Evolutionary conservation across 37 sponge, comb jelly and placozoan species (phyloP).

Genomic region (Tethya wilhelma): DNA sequence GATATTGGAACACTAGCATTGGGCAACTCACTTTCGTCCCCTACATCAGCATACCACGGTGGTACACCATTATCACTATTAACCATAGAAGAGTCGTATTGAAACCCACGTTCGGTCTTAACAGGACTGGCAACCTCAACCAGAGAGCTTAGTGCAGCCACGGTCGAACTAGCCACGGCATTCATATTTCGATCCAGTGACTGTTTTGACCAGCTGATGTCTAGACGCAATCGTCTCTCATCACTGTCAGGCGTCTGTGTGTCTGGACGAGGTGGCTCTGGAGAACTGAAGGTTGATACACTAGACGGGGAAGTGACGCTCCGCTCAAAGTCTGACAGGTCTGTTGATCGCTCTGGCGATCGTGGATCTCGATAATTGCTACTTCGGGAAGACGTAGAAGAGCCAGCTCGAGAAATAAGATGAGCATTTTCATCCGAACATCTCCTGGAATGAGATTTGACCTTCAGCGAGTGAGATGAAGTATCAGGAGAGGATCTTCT

Average conservation of each 20-base stretch:
- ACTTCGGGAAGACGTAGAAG: not conserved
- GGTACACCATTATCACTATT: too few species aligned
- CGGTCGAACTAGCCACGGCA: slow-evolving; percentile 23
- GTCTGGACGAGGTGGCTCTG: not conserved
- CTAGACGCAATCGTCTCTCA: not conserved
- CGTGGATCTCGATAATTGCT: not conserved
- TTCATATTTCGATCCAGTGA: not conserved
- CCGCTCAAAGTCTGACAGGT: not conserved
- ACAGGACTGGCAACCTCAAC: slow-evolving; percentile 6
- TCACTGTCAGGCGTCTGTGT: slow-evolving; percentile 4
- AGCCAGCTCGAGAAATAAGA: not conserved
- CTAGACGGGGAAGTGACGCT: not conserved
- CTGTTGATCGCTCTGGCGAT: not conserved
- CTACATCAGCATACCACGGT: not conserved
- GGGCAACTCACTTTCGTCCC: not conserved
- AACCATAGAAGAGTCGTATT: too few species aligned
- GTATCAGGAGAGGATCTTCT: not conserved
- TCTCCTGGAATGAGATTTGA: not conserved
- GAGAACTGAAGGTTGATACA: not conserved
- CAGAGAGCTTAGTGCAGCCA: slow-evolving; percentile 9
- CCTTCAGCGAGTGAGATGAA: not conserved
- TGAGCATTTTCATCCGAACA: not conserved
- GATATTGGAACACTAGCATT: slow-evolving; percentile 1
- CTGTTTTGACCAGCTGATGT: slow-evolving; percentile 18
- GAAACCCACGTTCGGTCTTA: not conserved